Evolutionary conservation across 2,797 vertebrate genomes (phyloP), one percentile per base, ranked within the genome.

Genomic region (Dryobates pubescens): DNA sequence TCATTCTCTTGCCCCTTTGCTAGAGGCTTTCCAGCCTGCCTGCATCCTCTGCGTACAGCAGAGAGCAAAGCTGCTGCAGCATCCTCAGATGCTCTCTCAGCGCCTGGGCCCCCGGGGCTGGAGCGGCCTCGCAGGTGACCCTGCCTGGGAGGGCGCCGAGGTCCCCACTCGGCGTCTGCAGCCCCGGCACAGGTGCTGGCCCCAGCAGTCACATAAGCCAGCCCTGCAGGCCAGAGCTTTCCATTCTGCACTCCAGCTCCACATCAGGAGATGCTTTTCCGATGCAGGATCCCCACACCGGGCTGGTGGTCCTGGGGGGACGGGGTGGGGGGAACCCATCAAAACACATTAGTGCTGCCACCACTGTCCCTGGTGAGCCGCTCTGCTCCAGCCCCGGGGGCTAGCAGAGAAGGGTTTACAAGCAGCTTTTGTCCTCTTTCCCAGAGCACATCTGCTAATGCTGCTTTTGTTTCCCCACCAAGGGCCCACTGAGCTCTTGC

Each of bases 381-480:
- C 85, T 93, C 76, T 93, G 56, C 88, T 94, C 26, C 61, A 17
- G 58, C 65, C 92, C 56, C n/a, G n/a, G 68, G 51, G 86, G 91
- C 94, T 85, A 38, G 94, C 18, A 74, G 68, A 53, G 4, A 79
- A 45, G 49, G 68, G 23, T 93, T 93, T 69, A 41, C 62, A 87
- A 22, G n/a, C 75, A 43, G 79, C 61, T 93, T 96, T 95, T 92
- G 88, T 95, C 91, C 93, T 79, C 36, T 32, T 30, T 94, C 86
- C 38, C 68, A 43, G 69, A 11, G 8, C 23, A 23, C 79, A 6
- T 68, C 93, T 24, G 2, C 77, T 94, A 94, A 96, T 94, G 89
- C 84, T 81, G 75, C 72, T 34, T 97, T 96, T 96, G 92, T 96
- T 82, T 70, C 38, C 54, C 24, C 1, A 4, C 38, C 45, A 6